phyloP scores from a whole-genome alignment of 2,888 invertebrate genomes.

The Spilarctia lutea region DNA sequence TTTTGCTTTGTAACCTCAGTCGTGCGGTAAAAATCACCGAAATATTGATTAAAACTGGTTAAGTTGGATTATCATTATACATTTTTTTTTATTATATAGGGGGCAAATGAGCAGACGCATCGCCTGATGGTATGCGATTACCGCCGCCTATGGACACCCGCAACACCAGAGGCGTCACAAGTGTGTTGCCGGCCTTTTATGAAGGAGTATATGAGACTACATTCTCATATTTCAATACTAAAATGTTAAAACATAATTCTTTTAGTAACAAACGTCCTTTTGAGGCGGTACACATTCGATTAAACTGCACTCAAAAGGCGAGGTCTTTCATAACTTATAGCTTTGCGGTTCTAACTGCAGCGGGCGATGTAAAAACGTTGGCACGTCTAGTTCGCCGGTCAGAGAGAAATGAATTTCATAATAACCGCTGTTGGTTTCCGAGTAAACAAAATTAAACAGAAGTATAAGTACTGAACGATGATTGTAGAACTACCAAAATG shows the following conservation, averaged over 20 bases:
- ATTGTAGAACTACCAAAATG: background rate
- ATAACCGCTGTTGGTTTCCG: conserved; percentile 40
- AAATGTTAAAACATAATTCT: background rate
- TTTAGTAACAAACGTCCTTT: conserved; percentile 27
- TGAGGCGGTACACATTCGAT: conserved; percentile 41
- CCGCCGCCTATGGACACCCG: no score
- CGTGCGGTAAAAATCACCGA: no score
- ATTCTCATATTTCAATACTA: background rate
- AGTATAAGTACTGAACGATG: background rate
- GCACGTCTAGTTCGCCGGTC: conserved; percentile 37
- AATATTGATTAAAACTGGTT: background rate
- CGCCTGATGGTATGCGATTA: no score
- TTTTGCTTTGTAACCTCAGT: no score
- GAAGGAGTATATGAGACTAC: background rate
- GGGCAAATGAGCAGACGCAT: no score
- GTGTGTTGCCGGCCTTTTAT: no score
- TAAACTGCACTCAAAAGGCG: conserved; percentile 37
- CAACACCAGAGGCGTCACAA: no score
- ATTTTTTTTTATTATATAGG: no score
- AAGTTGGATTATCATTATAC: background rate
- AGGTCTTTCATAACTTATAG: conserved; percentile 39
- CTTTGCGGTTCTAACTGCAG: conserved; percentile 29
- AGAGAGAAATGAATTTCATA: conserved; percentile 57
- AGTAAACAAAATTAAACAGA: conserved; percentile 14
- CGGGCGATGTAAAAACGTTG: conserved; percentile 43